Base-by-base conservation (phyloP, 2,113 vertebrate genomes). In the Ellobius talpinus region DNA sequence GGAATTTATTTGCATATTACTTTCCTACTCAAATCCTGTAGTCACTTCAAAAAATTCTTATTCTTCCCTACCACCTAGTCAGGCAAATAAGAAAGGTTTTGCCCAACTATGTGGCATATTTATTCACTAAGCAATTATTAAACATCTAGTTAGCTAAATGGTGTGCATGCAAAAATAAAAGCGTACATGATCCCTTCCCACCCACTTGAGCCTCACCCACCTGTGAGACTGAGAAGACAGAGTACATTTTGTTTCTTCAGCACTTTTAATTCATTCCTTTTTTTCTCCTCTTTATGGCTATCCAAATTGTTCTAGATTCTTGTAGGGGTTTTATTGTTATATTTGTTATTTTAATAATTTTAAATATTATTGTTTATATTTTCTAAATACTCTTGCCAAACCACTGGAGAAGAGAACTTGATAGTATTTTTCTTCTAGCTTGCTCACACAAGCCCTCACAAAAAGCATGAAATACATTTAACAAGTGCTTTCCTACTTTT, bases 301-400 rank as follows among this genome's bases (percentile, higher is more conserved):
- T 12, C 78, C 87, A 77, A 90, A 82, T 87, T 66, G 1, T 84
- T 36, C 14, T 42, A 24, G 31, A 66, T 36, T 65, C 63, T 92
- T 65, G 3, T 29, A 39, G 52, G 74, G 12, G 29, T 65, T 87
- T 87, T 87, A 70, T 63, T 82, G 17, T 70, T 82, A 52, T 77
- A 90, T 81, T 42, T 92, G 39, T 73, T 92, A 36, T n/a, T 68
- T 74, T 74, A 74, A 89, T 78, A 52, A 24, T 65, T 89, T 87
- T 81, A 90, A 84, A 70, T 33, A 39, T 74, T 11, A 45, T 55
- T 87, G 10, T 76, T 52, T 74, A 58, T 26, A 45, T 82, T 88
- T 89, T 93, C 74, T n/a, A 87, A 17, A 77, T 50, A 47, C 29
- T 95, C 17, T 87, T 88, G 89, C 72, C 23, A 96, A 23, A n/a